These are phyloP conservation scores for Chrysopilus asiliformis DNA, from an alignment of 2,888 invertebrate genomes.

Conservation along the genomic window DNA sequence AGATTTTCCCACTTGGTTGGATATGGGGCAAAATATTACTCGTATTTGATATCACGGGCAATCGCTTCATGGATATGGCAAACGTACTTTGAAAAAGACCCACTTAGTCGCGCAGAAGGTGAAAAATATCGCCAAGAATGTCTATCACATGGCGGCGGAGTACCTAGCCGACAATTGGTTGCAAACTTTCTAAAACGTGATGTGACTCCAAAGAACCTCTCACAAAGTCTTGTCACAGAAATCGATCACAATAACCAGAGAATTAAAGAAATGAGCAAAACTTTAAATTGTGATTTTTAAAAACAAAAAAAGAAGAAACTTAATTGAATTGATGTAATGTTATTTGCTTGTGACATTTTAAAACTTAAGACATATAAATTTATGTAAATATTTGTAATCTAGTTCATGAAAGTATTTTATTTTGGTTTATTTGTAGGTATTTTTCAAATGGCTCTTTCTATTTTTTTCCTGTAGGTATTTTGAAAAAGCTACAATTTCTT, in stretches of 20 bases:
- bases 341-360: no score
- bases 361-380: no score
- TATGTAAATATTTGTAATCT: no score
- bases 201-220: conserved; percentile 62
- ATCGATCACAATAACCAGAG: conserved; percentile 49
- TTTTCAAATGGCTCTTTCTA: no score
- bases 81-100: conserved; percentile 64
- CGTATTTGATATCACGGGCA: conserved; percentile 89
- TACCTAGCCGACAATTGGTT: conserved; percentile 64
- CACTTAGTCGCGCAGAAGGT: conserved; percentile 63
- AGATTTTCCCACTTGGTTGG: conserved; percentile 93
- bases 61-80: conserved; percentile 91
- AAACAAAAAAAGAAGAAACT: no score
- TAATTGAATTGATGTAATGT: no score
- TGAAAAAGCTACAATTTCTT: no score
- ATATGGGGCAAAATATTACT: conserved; percentile 98
- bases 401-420: no score
- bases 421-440: no score
- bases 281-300: conserved; percentile 1
- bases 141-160: conserved; percentile 76
- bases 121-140: conserved; percentile 63
- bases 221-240: conserved; percentile 64
- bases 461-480: no score
- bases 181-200: conserved; percentile 63
- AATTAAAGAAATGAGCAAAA: conserved; percentile 27